Evolutionary conservation across 2,797 vertebrate genomes (phyloP).

Genomic region (Sarcoramphus papa): DNA sequence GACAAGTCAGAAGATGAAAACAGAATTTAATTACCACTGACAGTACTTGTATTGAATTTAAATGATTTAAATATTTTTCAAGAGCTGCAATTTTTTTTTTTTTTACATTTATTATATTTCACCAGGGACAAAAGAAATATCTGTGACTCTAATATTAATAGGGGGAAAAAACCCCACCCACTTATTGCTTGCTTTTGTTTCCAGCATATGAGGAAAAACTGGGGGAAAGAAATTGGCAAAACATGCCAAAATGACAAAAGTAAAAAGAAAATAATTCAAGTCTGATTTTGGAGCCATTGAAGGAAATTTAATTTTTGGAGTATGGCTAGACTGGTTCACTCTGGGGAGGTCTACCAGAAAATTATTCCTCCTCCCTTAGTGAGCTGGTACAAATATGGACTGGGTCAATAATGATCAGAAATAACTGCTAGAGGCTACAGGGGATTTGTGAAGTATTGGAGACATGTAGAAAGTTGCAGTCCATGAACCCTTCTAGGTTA

Average conservation of each 20-base stretch:
- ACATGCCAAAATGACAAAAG: background rate
- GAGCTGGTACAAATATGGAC: background rate
- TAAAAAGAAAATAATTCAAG: background rate
- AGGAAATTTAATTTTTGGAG: background rate
- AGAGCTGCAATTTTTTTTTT: background rate
- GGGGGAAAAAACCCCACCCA: accelerated
- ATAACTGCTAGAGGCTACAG: background rate
- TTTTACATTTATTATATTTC: background rate
- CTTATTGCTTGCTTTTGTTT: background rate
- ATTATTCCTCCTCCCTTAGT: background rate
- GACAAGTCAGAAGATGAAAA: conserved; percentile 1
- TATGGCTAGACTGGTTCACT: background rate
- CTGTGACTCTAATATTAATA: background rate
- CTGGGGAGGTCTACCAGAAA: background rate
- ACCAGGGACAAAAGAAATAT: background rate
- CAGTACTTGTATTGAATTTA: background rate
- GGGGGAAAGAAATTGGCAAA: background rate
- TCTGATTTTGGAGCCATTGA: background rate
- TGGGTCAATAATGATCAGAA: background rate
- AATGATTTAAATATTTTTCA: background rate
- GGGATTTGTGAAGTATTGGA: background rate
- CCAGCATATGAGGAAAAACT: background rate
- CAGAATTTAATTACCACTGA: conserved; percentile 5
- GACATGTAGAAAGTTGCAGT: background rate
- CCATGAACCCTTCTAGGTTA: background rate